Evolutionary conservation across 2,888 invertebrate genomes (phyloP).

Genomic region (Phania funesta): DNA sequence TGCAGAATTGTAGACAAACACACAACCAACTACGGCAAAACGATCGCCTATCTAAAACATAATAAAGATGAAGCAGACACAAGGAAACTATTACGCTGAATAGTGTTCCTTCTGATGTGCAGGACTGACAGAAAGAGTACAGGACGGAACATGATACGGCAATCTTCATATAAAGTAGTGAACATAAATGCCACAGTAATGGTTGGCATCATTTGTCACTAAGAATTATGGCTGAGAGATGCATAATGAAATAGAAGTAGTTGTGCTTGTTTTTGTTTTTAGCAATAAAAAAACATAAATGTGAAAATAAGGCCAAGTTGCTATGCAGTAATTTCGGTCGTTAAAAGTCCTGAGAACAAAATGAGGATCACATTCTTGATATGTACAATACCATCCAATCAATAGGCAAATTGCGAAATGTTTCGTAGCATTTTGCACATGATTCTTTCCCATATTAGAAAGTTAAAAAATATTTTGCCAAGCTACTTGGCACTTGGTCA

Average conservation of each 20-base stretch:
- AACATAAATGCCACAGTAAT: conserved; percentile 66
- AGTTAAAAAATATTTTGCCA: no score
- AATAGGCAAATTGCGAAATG: no score
- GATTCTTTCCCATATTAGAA: no score
- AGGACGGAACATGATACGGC: conserved; percentile 37
- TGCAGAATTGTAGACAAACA: conserved; percentile 18
- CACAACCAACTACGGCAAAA: neutral
- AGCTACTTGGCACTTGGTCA: no score
- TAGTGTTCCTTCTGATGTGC: neutral
- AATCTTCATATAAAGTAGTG: conserved; percentile 59
- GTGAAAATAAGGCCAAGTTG: neutral
- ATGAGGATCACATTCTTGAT: no score
- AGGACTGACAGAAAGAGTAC: conserved; percentile 1
- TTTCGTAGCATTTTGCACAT: no score
- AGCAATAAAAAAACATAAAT: neutral
- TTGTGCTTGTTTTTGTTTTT: neutral
- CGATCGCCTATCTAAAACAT: neutral
- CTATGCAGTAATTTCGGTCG: no score
- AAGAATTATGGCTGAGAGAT: conserved; percentile 42
- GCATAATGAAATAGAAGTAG: neutral
- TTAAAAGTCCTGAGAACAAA: no score
- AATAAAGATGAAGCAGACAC: conserved; percentile 6
- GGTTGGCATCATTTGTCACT: conserved; percentile 58
- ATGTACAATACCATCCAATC: no score
- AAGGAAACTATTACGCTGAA: neutral